phyloP scores from a whole-genome alignment of 2,113 vertebrate species.

The Synodontis membranacea region DNA sequence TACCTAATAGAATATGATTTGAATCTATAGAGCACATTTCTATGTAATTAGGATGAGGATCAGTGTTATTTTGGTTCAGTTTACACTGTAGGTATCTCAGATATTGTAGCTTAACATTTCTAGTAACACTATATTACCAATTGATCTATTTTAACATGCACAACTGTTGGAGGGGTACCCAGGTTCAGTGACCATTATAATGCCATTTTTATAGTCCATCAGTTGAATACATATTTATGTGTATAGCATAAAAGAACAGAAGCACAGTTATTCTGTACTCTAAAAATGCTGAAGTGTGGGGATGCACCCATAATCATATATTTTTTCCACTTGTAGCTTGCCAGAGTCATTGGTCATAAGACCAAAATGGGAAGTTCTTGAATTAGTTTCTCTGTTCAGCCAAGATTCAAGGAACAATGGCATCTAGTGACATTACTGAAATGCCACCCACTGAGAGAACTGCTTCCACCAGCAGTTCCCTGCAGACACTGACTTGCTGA shows the following conservation, averaged over 20 bases:
- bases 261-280: not conserved
- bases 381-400: slow-evolving; percentile 21
- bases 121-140: not conserved
- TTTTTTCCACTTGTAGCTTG: slow-evolving; percentile 2
- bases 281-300: not conserved
- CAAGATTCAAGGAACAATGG: slow-evolving; percentile 19
- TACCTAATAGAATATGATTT: not conserved
- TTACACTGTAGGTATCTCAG: not conserved
- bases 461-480: slow-evolving; percentile 43
- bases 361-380: slow-evolving; percentile 17
- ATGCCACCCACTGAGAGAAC: slow-evolving; percentile 48
- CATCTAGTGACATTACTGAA: slow-evolving; percentile 48
- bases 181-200: not conserved
- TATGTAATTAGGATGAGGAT: not conserved
- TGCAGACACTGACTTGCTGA: slow-evolving; percentile 40
- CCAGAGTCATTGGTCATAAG: slow-evolving; percentile 26
- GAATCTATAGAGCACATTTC: not conserved
- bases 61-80: not conserved
- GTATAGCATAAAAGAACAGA: not conserved
- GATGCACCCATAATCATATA: not conserved
- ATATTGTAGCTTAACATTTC: not conserved
- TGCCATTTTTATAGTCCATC: not conserved
- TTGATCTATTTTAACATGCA: not conserved
- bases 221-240: not conserved
- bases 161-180: not conserved